These are phyloP conservation scores for Caenorhabditis sulstoni DNA, from an alignment of 2,888 invertebrate genomes.

Conservation along the genomic window DNA sequence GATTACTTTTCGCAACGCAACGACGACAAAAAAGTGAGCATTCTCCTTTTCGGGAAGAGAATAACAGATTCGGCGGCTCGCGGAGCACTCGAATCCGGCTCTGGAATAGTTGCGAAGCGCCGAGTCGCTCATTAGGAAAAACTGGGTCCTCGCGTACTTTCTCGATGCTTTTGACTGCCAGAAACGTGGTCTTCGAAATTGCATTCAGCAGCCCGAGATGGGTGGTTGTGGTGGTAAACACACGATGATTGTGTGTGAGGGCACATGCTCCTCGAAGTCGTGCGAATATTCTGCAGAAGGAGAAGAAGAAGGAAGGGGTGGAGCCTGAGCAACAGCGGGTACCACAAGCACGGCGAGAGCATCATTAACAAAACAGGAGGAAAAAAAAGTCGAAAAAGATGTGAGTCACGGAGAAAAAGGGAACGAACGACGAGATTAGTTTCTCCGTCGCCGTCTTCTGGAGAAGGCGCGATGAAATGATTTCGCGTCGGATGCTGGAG, in stretches of 20 bases:
- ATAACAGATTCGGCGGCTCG: too few relatives aligned
- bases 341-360: neutral
- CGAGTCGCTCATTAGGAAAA: too few relatives aligned
- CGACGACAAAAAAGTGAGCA: neutral
- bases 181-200: constrained; percentile 19
- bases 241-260: constrained; percentile 23
- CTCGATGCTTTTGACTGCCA: neutral
- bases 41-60: too few relatives aligned
- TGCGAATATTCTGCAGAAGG: constrained; percentile 21
- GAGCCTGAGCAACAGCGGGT: neutral
- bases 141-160: neutral
- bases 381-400: constrained; percentile 12
- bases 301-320: constrained; percentile 12
- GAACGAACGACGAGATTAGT: too few relatives aligned
- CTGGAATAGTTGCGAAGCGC: too few relatives aligned
- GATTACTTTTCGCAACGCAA: constrained; percentile 22
- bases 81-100: too few relatives aligned
- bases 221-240: constrained; percentile 22
- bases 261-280: constrained; percentile 24
- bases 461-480: neutral
- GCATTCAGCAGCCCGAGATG: constrained; percentile 4
- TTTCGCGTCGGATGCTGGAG: too few relatives aligned
- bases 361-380: constrained; percentile 22
- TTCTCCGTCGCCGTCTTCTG: too few relatives aligned
- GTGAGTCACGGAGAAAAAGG: neutral